These are phyloP conservation scores for Allolobophora icterica DNA, from an alignment of 2,888 invertebrate species.

Conservation along the genomic window DNA sequence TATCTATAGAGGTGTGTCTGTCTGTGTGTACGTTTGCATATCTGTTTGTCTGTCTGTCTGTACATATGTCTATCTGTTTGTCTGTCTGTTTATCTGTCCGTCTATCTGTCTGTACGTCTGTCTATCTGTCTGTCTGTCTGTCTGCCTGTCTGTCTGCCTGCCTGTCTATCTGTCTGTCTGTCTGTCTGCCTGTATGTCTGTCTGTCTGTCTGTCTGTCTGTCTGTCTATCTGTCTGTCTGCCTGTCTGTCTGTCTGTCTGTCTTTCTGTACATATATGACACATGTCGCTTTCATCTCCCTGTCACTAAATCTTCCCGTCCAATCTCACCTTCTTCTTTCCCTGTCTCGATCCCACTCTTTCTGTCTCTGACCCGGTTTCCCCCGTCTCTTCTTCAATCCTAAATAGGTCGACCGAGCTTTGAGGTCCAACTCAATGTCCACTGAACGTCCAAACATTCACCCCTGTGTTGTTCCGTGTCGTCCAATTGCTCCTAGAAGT, in stretches of 20 bases:
- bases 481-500: neutral
- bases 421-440: neutral
- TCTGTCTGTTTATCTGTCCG: neutral
- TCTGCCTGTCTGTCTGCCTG: neutral
- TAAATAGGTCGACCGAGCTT: neutral
- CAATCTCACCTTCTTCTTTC: neutral
- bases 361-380: neutral
- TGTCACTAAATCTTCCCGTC: neutral
- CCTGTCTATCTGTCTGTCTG: neutral
- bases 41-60: neutral
- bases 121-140: neutral
- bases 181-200: neutral
- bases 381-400: neutral
- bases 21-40: neutral
- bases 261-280: neutral
- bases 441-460: neutral
- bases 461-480: neutral
- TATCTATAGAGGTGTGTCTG: too few species aligned
- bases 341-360: neutral
- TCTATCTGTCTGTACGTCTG: neutral
- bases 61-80: neutral
- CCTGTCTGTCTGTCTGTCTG: neutral
- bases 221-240: neutral
- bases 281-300: too few species aligned
- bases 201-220: neutral